Evolutionary conservation across 2,888 invertebrate genomes (phyloP), one percentile per base, ranked within the genome.

Genomic region (Nomada ferruginata): DNA sequence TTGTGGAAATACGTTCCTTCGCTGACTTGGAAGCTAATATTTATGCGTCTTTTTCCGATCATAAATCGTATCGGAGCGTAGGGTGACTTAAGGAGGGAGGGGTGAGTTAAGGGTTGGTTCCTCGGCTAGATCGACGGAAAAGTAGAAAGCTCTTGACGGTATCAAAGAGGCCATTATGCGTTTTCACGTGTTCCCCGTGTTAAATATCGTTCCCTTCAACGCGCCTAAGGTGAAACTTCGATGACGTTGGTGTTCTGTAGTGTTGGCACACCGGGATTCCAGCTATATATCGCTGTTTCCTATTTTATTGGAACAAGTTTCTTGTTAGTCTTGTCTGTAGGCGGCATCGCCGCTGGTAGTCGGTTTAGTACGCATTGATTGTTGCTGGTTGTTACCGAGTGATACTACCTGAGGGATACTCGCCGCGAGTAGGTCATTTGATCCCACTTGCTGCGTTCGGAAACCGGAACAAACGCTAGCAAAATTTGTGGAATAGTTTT

Each of bases 91-190:
- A 15, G 13, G 13, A 59, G 20, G n/a, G 74, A 18, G 64, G 15
- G 29, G 44, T 13, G 29, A 29, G 18, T 3, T 52, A 53, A 64
- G 65, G 79, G 64, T 13, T 23, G 52, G 60, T 55, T 47, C 18
- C 52, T 52, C 63, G 13, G 76, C 18, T 36, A 42, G 64, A 69
- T 74, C 47, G 79, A 76, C 52, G 20, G 59, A 64, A 53, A 69
- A 64, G 69, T 59, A 70, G 60, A 70, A 70, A 79, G 52, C 59
- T 23, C 60, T 60, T 29, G 59, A 47, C 57, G 79, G 65, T 70
- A 79, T 79, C 70, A 59, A 79, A 70, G 76, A n/a, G 11, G 66
- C 73, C 61, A 68, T 73, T 78, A 77, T 73, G 66, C 73, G 61
- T 73, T 77, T 72, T 63, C 66, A 44, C 44, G 53, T 66, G 47